phyloP scores from a whole-genome alignment of 2,888 invertebrate species.

The Ormyrus thymus region DNA sequence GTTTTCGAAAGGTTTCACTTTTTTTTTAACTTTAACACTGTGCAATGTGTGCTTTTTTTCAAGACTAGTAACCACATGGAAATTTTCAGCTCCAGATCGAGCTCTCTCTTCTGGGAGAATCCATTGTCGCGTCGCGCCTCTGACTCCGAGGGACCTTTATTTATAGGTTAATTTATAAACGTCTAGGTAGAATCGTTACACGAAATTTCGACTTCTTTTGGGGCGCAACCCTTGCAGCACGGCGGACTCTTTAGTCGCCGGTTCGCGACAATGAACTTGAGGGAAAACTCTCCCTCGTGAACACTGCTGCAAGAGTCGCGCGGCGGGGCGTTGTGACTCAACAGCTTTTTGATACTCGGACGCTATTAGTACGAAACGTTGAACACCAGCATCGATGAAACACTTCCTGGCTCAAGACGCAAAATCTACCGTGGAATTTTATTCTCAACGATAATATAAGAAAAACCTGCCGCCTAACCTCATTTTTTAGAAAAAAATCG shows the following conservation, averaged over 20 bases:
- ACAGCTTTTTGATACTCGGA: neutral
- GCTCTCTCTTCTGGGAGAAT: conserved; percentile 1
- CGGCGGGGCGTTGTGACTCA: neutral
- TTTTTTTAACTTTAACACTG: conserved; percentile 17
- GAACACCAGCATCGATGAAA: neutral
- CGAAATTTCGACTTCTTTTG: neutral
- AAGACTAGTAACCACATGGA: conserved; percentile 35
- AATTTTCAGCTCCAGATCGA: conserved; percentile 32
- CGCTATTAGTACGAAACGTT: conserved; percentile 1
- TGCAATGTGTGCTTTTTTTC: conserved; percentile 12
- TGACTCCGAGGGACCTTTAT: conserved; percentile 41
- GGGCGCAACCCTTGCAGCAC: neutral
- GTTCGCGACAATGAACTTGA: neutral
- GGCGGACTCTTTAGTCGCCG: neutral
- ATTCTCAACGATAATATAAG: conserved; percentile 23
- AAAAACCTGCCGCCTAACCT: conserved; percentile 12
- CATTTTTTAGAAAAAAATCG: conserved; percentile 47
- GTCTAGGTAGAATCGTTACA: conserved; percentile 1
- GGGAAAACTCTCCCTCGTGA: neutral
- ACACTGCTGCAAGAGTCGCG: neutral
- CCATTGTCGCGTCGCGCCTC: conserved; percentile 1
- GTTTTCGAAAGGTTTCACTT: conserved; percentile 15
- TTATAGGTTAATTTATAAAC: conserved; percentile 19
- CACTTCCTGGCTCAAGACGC: neutral
- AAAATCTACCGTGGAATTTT: conserved; percentile 30